These are phyloP conservation scores for Marisa cornuarietis DNA, from an alignment of 1,140 invertebrate genomes.

Conservation along the genomic window DNA sequence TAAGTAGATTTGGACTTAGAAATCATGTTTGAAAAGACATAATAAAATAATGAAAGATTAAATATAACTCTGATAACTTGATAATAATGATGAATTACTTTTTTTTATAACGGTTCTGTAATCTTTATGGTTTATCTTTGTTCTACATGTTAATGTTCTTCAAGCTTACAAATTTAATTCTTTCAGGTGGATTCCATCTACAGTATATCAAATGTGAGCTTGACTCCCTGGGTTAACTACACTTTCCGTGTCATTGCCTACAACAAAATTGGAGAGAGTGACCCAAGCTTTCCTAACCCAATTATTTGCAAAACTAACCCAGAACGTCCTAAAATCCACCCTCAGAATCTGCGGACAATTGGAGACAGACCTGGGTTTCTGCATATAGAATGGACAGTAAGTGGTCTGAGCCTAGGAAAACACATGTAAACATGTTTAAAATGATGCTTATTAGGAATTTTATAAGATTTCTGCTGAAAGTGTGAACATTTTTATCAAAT, in stretches of 20 bases:
- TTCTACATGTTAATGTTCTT: no score
- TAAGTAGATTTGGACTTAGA: neutral
- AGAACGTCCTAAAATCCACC: conserved; percentile 92
- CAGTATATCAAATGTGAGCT: conserved; percentile 36
- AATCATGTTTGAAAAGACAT: no score
- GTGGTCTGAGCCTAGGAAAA: conserved; percentile 52
- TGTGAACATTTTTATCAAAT: neutral
- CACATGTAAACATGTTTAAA: no score
- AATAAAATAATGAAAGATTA: no score
- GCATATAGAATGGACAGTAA: conserved; percentile 92
- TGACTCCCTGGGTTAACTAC: conserved; percentile 90
- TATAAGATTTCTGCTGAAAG: no score
- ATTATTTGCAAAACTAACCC: conserved; percentile 69
- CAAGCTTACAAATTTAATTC: no score
- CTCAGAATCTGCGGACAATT: conserved; percentile 90
- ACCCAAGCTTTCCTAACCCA: conserved; percentile 49
- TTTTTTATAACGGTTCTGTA: no score
- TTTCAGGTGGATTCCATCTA: conserved; percentile 36
- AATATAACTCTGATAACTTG: no score
- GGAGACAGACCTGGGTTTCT: conserved; percentile 89
- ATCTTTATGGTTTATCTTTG: no score
- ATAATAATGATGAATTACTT: no score
- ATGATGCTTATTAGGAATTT: no score
- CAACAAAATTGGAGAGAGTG: conserved; percentile 86
- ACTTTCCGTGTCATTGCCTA: conserved; percentile 93